phyloP scores from a whole-genome alignment of 2,113 vertebrate species.

The Numida meleagris region DNA sequence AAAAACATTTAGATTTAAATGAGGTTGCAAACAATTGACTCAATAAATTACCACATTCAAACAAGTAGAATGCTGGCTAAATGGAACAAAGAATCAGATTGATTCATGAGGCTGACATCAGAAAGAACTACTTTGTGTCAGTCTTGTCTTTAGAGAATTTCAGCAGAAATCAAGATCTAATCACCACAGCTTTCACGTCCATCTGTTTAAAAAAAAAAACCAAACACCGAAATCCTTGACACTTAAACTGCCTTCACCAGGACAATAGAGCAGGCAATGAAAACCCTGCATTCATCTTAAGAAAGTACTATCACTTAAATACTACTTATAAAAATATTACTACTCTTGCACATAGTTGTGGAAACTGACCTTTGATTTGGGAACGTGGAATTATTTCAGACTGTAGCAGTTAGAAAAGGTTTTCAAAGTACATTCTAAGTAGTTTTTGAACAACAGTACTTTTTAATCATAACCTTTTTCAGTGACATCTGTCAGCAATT shows the following conservation, averaged over 20 bases:
- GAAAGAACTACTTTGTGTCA: not conserved
- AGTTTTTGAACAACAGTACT: not conserved
- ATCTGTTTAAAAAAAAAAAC: not conserved
- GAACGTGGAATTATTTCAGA: not conserved
- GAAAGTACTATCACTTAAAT: not conserved
- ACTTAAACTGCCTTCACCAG: not conserved
- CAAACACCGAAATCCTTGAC: not conserved
- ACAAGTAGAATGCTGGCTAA: not conserved
- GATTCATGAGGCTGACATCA: not conserved
- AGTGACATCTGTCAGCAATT: not conserved
- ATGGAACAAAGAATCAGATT: not conserved
- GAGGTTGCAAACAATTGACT: not conserved
- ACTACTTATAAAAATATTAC: not conserved
- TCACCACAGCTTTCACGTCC: not conserved
- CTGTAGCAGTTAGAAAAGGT: not conserved
- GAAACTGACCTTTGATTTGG: not conserved
- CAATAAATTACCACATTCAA: not conserved
- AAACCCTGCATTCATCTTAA: not conserved
- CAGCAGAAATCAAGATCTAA: not conserved
- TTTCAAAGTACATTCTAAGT: not conserved
- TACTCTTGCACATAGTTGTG: not conserved
- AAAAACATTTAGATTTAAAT: not conserved
- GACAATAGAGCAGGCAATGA: not conserved
- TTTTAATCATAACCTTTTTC: not conserved
- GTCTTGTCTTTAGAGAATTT: not conserved